Conservation (phyloP, 1,140 invertebrate genomes). For the Phymorhynchus buccinoides region DNA sequence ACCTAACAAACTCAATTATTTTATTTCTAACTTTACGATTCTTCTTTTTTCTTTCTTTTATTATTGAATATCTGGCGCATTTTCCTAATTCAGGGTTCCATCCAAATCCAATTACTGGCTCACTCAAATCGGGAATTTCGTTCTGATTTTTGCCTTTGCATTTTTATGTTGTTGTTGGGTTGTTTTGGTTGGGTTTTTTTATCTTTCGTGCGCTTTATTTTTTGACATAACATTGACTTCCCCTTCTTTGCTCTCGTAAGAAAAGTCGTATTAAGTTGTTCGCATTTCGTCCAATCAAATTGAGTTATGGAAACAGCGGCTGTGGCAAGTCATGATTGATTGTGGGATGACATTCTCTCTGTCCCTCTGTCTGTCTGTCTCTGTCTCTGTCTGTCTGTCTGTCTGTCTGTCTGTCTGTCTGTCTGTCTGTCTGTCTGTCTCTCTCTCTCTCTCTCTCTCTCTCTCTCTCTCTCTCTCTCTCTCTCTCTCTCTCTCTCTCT, state of each 20-base stretch:
- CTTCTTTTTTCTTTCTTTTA: too few species aligned
- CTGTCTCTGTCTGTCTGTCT: neutral
- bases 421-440: neutral
- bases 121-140: neutral
- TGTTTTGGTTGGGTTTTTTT: neutral
- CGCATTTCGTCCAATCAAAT: too few species aligned
- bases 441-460: neutral
- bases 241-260: neutral
- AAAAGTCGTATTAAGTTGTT: too few species aligned
- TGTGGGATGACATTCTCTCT: neutral
- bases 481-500: neutral
- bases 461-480: neutral
- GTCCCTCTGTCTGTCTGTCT: neutral
- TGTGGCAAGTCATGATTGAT: too few species aligned
- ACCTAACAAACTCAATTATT: too few species aligned
- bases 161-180: too few species aligned
- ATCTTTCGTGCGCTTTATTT: neutral
- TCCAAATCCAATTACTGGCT: neutral
- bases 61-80: slow-evolving; percentile 20
- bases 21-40: too few species aligned
- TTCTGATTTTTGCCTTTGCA: too few species aligned
- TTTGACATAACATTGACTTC: neutral
- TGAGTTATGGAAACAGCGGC: too few species aligned
- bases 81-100: neutral
- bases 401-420: neutral